These are phyloP conservation scores for Andrena hattorfiana DNA, from an alignment of 2,888 invertebrate genomes.

Conservation along the genomic window DNA sequence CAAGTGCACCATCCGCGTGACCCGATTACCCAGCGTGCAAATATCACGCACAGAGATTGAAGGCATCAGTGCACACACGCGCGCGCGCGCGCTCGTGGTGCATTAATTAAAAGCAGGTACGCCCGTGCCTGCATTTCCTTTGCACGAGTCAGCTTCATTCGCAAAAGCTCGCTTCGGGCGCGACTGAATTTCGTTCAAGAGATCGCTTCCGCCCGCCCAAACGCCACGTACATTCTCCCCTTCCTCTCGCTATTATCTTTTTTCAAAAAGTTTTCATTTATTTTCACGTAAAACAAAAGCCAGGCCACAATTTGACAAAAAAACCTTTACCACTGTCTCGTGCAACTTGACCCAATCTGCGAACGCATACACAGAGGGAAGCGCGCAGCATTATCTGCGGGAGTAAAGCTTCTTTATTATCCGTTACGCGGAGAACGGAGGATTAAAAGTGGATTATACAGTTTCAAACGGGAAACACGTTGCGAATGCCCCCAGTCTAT, in stretches of 20 bases:
- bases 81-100: conserved; percentile 3
- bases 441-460: neutral
- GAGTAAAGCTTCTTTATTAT: no score
- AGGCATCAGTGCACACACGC: conserved; percentile 14
- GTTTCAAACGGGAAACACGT: neutral
- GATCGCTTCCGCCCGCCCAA: neutral
- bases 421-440: neutral
- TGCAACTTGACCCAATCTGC: no score
- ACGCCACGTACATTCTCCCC: neutral
- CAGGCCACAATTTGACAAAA: neutral
- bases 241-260: neutral
- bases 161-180: conserved; percentile 8
- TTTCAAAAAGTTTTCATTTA: neutral
- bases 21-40: conserved; percentile 31
- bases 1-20: conserved; percentile 30
- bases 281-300: neutral
- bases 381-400: no score
- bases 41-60: conserved; percentile 30
- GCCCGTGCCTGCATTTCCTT: conserved; percentile 29
- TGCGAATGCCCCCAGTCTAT: neutral
- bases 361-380: no score
- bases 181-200: conserved; percentile 15
- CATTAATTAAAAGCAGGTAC: conserved; percentile 50
- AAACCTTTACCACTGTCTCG: no score
- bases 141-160: conserved; percentile 43